These are phyloP conservation scores for Gavialis gangeticus DNA, from an alignment of 2,113 vertebrate species.

Conservation along the genomic window DNA sequence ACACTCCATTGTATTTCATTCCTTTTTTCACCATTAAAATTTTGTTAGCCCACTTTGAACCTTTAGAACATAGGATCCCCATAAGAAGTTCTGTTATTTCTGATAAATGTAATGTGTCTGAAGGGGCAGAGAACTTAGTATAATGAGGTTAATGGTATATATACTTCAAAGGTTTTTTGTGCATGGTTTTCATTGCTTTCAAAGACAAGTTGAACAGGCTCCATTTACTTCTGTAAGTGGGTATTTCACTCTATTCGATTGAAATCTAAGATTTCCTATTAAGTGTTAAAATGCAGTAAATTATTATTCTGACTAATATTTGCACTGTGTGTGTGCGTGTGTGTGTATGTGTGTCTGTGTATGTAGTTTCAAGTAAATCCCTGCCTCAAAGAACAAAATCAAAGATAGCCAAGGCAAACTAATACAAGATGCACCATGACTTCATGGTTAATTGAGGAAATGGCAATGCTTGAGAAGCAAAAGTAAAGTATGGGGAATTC, in stretches of 20 bases:
- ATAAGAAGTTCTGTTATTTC: slow-evolving; percentile 46
- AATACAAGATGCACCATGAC: neutral
- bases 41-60: slow-evolving; percentile 19
- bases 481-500: neutral
- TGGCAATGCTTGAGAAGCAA: neutral
- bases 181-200: neutral
- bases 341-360: neutral
- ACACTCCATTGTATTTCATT: neutral
- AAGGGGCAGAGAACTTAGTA: slow-evolving; percentile 16
- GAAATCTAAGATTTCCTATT: neutral
- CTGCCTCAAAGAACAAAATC: neutral
- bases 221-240: neutral
- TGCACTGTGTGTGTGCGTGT: neutral
- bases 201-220: neutral
- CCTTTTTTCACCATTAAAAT: neutral
- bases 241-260: neutral
- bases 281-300: neutral
- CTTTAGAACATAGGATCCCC: slow-evolving; percentile 30
- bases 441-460: neutral
- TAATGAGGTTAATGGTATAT: slow-evolving; percentile 22
- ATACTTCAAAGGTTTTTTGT: neutral
- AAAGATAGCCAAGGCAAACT: neutral
- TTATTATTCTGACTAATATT: neutral
- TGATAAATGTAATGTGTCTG: slow-evolving; percentile 45
- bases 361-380: neutral